phyloP scores from a whole-genome alignment of 2,113 vertebrate species.

The Centropus bengalensis region DNA sequence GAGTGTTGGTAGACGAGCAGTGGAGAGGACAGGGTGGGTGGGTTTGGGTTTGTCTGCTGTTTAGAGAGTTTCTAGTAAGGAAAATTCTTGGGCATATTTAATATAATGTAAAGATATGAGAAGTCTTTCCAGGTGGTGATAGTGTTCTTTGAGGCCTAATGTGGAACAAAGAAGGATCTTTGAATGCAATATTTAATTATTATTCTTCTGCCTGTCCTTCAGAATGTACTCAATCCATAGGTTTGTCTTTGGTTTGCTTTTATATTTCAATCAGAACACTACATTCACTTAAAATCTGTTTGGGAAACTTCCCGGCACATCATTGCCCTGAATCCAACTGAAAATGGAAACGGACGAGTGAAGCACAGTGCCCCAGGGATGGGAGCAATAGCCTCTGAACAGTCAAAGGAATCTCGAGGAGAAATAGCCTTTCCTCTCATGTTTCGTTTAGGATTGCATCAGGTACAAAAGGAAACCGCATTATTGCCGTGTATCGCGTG shows the following conservation, averaged over 20 bases:
- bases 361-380: not conserved
- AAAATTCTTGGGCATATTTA: not conserved
- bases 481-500: slow-evolving; percentile 10
- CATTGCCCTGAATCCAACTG: not conserved
- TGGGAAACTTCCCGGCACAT: not conserved
- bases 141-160: not conserved
- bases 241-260: not conserved
- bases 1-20: not conserved
- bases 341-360: slow-evolving; percentile 26
- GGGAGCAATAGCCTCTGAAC: slow-evolving; percentile 23
- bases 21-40: not conserved
- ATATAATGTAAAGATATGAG: not conserved
- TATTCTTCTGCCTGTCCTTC: not conserved
- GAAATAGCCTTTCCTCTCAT: not conserved
- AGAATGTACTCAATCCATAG: not conserved
- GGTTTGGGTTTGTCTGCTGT: not conserved
- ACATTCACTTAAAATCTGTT: not conserved
- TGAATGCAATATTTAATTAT: not conserved
- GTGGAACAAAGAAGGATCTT: not conserved
- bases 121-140: not conserved
- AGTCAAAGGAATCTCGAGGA: not conserved
- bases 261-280: not conserved
- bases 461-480: not conserved
- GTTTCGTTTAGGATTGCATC: slow-evolving; percentile 21
- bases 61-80: not conserved